Evolutionary conservation across 2,113 vertebrate genomes (phyloP), one percentile per base, ranked within the genome.

Genomic region (Rhabdomys dilectus): DNA sequence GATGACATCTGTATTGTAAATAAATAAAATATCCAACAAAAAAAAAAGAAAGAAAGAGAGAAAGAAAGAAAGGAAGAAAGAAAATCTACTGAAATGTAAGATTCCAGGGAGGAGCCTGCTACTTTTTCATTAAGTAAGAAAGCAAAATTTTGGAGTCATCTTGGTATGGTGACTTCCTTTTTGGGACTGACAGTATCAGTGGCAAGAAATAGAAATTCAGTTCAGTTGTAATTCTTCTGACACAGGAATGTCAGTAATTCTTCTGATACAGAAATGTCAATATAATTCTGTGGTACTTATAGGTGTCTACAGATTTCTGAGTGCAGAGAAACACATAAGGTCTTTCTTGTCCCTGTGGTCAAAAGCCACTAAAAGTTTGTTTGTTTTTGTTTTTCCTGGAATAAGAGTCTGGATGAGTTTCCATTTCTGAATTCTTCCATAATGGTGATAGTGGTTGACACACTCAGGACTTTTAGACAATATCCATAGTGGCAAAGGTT

Each of bases 101-200:
- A 89, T 96, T 96, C 75, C n/a, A 96, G 86, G 0, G 1, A 87
- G 73, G 62, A 91, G n/a, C 56, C n/a, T 77, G 17, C 66, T 84
- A 53, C 60, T 91, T 75, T 93, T 84, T 95, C 72, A 84, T 68
- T 96, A 93, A 93, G 48, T 89, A 73, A 96, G 45, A 96, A 89
- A 91, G 24, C 87, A 51, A 73, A 73, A 94, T 68, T 88, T 95
- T 0, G 0, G 88, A 88, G 29, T 68, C 51, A 15, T 91, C 77
- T 93, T 80, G 53, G 11, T 24, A 7, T 11, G 34, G 72, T 76
- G 51, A 16, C 36, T 31, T 94, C 29, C 16, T 81, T 90, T 91
- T 39, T 26, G 31, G 34, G 72, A 60, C 36, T 34, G 26, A 89
- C 70, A 85, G 1, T 88, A 72, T 88, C 72, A 39, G 88, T 86